phyloP scores from a whole-genome alignment of 1,140 invertebrate species.

The Portunus trituberculatus region DNA sequence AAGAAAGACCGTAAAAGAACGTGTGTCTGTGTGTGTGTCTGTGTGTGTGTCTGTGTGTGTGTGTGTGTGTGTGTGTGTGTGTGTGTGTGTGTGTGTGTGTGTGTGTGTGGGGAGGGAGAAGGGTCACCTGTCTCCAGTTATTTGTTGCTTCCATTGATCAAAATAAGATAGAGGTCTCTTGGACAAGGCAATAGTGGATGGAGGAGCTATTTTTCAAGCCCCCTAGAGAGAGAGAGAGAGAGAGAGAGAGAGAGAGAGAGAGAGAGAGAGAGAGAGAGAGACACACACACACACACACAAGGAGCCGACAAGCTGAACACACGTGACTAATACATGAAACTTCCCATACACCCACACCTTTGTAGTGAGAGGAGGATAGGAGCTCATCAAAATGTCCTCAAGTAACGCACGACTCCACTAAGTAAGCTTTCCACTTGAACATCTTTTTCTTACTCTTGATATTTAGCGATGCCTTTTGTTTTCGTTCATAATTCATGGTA shows the following conservation, averaged over 20 bases:
- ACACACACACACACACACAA: not conserved
- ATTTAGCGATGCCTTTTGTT: no score
- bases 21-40: not conserved
- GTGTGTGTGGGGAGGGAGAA: no score
- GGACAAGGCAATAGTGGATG: no score
- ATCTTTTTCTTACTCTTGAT: not conserved
- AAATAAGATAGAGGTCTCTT: no score
- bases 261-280: slow-evolving; percentile 10
- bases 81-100: not conserved
- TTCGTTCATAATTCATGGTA: no score
- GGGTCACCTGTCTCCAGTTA: no score
- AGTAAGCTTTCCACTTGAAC: not conserved
- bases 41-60: not conserved
- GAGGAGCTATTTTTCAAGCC: no score
- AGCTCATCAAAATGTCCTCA: no score
- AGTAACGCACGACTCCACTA: no score
- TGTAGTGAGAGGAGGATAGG: not conserved
- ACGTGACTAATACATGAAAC: not conserved
- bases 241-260: not conserved
- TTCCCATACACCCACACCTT: not conserved
- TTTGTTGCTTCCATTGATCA: no score
- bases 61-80: not conserved
- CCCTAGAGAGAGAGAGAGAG: not conserved
- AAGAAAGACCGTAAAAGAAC: no score
- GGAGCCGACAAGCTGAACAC: not conserved